Evolutionary conservation across 1,140 invertebrate species (phyloP).

Genomic region (Drosophila paulistorum): DNA sequence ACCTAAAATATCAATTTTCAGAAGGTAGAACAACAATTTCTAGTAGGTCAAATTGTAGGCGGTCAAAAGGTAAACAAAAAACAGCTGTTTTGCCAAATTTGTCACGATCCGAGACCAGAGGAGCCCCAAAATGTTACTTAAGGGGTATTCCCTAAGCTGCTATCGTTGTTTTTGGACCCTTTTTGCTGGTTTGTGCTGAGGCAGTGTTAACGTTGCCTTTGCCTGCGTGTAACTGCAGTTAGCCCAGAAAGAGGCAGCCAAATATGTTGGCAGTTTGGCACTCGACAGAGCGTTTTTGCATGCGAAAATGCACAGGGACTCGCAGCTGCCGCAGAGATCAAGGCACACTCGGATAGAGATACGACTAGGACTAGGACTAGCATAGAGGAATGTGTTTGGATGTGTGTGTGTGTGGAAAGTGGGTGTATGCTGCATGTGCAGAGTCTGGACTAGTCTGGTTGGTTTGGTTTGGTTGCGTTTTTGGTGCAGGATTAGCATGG

Average conservation of each 20-base stretch:
- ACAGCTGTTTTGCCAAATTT: too few relatives aligned
- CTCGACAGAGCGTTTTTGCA: slow-evolving; percentile 63
- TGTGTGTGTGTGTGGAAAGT: not conserved
- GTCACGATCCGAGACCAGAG: too few relatives aligned
- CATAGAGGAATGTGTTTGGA: not conserved
- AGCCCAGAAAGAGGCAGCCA: slow-evolving; percentile 44
- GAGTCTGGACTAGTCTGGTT: slow-evolving; percentile 10
- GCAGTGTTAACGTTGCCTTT: slow-evolving; percentile 12
- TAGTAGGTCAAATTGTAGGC: too few relatives aligned
- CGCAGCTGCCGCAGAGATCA: slow-evolving; percentile 63
- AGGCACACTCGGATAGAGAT: slow-evolving; percentile 27
- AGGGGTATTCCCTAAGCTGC: not conserved
- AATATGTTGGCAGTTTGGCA: slow-evolving; percentile 66
- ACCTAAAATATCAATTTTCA: too few relatives aligned
- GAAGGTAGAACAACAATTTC: too few relatives aligned
- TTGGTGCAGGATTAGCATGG: slow-evolving; percentile 65
- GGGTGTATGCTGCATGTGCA: slow-evolving; percentile 20
- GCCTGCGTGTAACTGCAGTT: slow-evolving; percentile 30
- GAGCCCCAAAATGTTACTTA: too few relatives aligned
- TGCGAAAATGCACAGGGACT: slow-evolving; percentile 58
- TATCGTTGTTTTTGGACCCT: not conserved
- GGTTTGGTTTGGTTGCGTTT: slow-evolving; percentile 2
- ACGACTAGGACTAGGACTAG: slow-evolving; percentile 13
- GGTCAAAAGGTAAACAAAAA: too few relatives aligned
- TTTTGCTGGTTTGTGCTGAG: not conserved